phyloP scores from a whole-genome alignment of 2,888 invertebrate species.

The Gymnosoma rotundatum region DNA sequence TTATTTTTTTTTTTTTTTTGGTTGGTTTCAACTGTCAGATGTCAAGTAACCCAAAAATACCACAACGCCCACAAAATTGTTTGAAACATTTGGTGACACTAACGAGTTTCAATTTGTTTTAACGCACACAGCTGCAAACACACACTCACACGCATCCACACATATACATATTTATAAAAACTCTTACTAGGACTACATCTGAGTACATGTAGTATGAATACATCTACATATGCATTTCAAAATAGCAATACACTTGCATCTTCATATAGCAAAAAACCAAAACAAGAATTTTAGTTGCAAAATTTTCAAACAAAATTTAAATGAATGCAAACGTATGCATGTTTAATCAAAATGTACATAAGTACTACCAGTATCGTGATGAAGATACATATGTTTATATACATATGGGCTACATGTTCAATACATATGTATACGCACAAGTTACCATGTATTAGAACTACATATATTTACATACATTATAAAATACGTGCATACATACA shows the following conservation, averaged over 20 bases:
- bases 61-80: slow-evolving; percentile 73
- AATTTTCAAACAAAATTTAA: slow-evolving; percentile 61
- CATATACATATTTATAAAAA: background rate
- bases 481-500: too few species aligned
- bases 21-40: slow-evolving; percentile 53
- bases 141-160: slow-evolving; percentile 6
- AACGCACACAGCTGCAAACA: slow-evolving; percentile 52
- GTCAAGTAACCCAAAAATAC: slow-evolving; percentile 71
- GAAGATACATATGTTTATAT: background rate
- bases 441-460: background rate
- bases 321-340: slow-evolving; percentile 66
- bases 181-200: slow-evolving; percentile 32
- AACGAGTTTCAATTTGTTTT: slow-evolving; percentile 73
- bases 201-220: slow-evolving; percentile 19
- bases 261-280: slow-evolving; percentile 52
- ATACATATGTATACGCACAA: background rate
- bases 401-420: background rate
- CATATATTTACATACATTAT: background rate
- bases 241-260: slow-evolving; percentile 24
- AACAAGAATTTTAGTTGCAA: slow-evolving; percentile 64
- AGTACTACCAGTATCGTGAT: slow-evolving; percentile 20
- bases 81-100: slow-evolving; percentile 73
- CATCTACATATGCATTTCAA: background rate
- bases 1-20: slow-evolving; percentile 7
- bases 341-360: slow-evolving; percentile 56